Percentiles rank a stretch among this genome's conserved stretches.
These are phyloP conservation scores for Agonopterix subpropinquella DNA, from an alignment of 2,888 invertebrate species.

Conservation along the genomic window DNA sequence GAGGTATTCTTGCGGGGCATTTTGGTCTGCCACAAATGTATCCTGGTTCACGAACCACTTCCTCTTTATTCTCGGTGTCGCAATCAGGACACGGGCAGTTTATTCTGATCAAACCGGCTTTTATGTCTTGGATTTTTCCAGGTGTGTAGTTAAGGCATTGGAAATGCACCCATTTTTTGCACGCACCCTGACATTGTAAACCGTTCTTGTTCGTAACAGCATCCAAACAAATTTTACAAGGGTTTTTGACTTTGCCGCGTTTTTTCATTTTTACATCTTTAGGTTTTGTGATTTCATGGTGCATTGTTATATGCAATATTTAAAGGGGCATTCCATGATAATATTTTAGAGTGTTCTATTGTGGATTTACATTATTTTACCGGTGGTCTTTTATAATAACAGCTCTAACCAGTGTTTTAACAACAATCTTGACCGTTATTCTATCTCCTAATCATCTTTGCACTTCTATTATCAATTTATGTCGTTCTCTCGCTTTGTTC, in stretches of 20 bases:
- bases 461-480: too few species aligned
- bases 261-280: slow-evolving; percentile 9
- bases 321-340: too few species aligned
- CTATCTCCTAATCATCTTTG: too few species aligned
- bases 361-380: too few species aligned
- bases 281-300: too few species aligned
- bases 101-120: slow-evolving; percentile 34
- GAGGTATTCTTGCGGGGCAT: slow-evolving; percentile 22
- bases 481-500: too few species aligned
- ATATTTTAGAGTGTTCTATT: too few species aligned
- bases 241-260: slow-evolving; percentile 32
- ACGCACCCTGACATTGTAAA: slow-evolving; percentile 46
- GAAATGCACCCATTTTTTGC: slow-evolving; percentile 47
- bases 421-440: too few species aligned
- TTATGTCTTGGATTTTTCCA: slow-evolving; percentile 41
- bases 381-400: too few species aligned
- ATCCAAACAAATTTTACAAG: slow-evolving; percentile 41
- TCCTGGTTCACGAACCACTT: slow-evolving; percentile 13
- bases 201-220: slow-evolving; percentile 35
- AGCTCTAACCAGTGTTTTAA: too few species aligned
- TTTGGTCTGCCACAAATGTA: slow-evolving; percentile 17
- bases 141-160: slow-evolving; percentile 40
- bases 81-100: slow-evolving; percentile 48
- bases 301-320: too few species aligned
- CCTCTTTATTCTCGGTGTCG: slow-evolving; percentile 18